Evolutionary conservation across 2,797 vertebrate species (phyloP).

Genomic region (Clarias platycephalus): DNA sequence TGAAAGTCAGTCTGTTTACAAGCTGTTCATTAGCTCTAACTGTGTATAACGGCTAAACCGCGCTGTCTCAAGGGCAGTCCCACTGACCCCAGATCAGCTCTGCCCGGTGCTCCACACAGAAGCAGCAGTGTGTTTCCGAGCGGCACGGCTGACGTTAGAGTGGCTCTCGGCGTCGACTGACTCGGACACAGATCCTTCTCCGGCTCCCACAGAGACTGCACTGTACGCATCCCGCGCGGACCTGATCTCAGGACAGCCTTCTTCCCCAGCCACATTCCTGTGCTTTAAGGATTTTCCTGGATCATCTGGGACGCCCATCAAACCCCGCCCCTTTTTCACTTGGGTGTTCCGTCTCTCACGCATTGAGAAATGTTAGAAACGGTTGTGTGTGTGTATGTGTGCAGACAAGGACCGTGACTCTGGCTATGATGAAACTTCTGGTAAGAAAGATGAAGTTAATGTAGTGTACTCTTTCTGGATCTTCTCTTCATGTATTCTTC

Average conservation of each 20-base stretch:
- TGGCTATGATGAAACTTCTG: constrained; percentile 37
- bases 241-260: constrained; percentile 46
- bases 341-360: neutral
- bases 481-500: neutral
- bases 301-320: constrained; percentile 30
- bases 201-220: constrained; percentile 33
- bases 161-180: neutral
- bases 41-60: constrained; percentile 11
- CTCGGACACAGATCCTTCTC: neutral
- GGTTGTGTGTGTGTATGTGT: constrained; percentile 23
- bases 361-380: constrained; percentile 2
- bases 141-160: constrained; percentile 33
- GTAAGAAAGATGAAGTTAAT: constrained; percentile 28
- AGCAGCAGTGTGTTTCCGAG: constrained; percentile 30
- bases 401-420: constrained; percentile 17
- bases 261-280: constrained; percentile 44
- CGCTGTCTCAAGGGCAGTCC: neutral
- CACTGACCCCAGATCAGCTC: constrained; percentile 43
- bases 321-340: constrained; percentile 27
- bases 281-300: constrained; percentile 34
- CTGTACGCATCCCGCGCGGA: constrained; percentile 28
- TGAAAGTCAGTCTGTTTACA: constrained; percentile 16
- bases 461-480: neutral
- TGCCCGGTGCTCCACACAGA: constrained; percentile 24
- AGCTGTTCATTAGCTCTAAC: constrained; percentile 5